Base-by-base conservation (phyloP, 1,140 invertebrate genomes). In the Batillaria attramentaria region DNA sequence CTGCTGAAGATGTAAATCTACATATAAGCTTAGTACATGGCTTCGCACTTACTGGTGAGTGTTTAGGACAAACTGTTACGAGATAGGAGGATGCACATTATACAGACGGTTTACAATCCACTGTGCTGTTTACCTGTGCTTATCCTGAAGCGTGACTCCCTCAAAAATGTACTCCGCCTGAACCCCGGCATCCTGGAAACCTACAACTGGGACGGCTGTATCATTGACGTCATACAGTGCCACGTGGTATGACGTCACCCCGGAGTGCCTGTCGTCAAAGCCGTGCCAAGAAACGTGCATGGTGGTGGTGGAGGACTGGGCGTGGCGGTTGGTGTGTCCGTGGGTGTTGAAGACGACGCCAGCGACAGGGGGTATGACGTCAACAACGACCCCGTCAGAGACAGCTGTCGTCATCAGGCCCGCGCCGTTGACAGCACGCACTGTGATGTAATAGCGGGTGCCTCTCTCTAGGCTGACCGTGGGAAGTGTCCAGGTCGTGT, bases 341-440 rank as follows among this genome's bases (percentile, higher is more conserved):
- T 74, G 68, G 10, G 82, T 82, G 33, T 82, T 82, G 72, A 69
- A 85, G 18, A 84, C 82, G 41, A 82, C 69, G 8, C 82, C 84
- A 28, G 72, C 18, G 13, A 74, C 24, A 18, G 84, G 84, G 3
- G 72, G 73, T 50, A 42, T 76, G 31, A 70, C 70, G 78, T 85
- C 84, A 33, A 82, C 31, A 0, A 84, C 20, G 65, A 85, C 46
- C 0, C 84, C 84, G 70, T 85, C 82, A 20, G 84, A 85, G 28
- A 68, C 42, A 33, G 82, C 43, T 43, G 73, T 41, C 5, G 77
- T 79, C n/a, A 68, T 39, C 10, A 84, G 74, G 5, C 83, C 83
- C 31, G 79, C 81, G 33, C 13, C 41, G 73, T 84, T 84, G 31
- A 72, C 68, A 31, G 79, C 83, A 35, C 54, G 78, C 28, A 84